Evolutionary conservation across 2,797 vertebrate genomes (phyloP).

Genomic region (Schizopygopsis pylzovi): DNA sequence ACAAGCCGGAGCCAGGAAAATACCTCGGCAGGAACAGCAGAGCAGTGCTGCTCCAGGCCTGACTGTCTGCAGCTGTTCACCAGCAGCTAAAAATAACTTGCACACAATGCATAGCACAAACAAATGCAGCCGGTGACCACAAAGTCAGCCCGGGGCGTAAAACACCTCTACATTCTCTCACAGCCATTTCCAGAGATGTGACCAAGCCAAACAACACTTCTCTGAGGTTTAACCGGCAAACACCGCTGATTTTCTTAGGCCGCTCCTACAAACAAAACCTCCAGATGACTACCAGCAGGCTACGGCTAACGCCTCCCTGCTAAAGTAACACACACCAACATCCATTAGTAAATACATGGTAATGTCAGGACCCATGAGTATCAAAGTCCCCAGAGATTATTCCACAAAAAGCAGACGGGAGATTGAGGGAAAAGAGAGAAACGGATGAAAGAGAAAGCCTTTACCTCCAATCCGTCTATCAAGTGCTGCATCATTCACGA

Average conservation of each 20-base stretch:
- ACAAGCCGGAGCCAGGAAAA: not conserved
- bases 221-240: not conserved
- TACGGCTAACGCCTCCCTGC: too few relatives aligned
- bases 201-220: not conserved
- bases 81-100: conserved; percentile 45
- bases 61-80: conserved; percentile 48
- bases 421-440: conserved; percentile 38
- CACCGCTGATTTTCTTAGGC: conserved; percentile 17
- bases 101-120: conserved; percentile 21
- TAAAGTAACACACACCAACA: not conserved
- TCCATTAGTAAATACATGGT: conserved; percentile 1
- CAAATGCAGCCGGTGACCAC: not conserved
- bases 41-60: not conserved
- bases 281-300: not conserved
- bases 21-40: not conserved
- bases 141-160: not conserved
- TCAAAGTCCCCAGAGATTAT: conserved; percentile 14
- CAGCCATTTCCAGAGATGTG: not conserved
- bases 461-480: conserved; percentile 77
- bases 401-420: not conserved
- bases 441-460: conserved; percentile 57
- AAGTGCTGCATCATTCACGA: conserved; percentile 63
- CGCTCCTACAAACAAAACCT: conserved; percentile 2
- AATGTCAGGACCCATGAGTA: not conserved
- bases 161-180: conserved; percentile 20